Evolutionary conservation across 2,113 vertebrate genomes (phyloP).

Genomic region (Thunnus maccoyii): DNA sequence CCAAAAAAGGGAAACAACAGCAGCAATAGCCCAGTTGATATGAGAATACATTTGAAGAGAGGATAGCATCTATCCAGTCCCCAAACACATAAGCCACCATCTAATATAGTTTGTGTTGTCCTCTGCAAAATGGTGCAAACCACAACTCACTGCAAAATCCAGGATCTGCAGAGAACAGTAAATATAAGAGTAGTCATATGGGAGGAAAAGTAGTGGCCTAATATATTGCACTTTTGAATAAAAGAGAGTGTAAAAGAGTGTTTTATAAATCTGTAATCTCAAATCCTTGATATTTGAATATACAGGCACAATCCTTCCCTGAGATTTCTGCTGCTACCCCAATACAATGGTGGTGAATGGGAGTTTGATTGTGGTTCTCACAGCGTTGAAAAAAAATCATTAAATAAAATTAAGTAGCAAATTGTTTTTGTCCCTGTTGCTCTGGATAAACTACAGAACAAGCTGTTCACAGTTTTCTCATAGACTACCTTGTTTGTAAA

Average conservation of each 20-base stretch:
- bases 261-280: constrained; percentile 10
- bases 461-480: too few species aligned
- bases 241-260: background rate
- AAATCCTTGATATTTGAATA: constrained; percentile 30
- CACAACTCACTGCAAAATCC: background rate
- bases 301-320: background rate
- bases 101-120: constrained; percentile 48
- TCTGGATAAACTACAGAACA: background rate
- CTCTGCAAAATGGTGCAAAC: constrained; percentile 5
- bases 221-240: constrained; percentile 27
- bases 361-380: constrained; percentile 4
- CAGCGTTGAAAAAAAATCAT: background rate
- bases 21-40: constrained; percentile 48
- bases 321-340: background rate
- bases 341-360: background rate
- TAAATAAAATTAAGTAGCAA: too few species aligned
- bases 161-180: constrained; percentile 25
- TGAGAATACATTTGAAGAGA: constrained; percentile 50
- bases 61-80: constrained; percentile 47
- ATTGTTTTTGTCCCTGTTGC: background rate
- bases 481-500: too few species aligned
- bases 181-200: background rate
- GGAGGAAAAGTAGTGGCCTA: background rate
- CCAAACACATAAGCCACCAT: constrained; percentile 45
- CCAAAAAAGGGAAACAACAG: constrained; percentile 22